These are phyloP conservation scores for Lycaena phlaeas DNA, from an alignment of 2,888 invertebrate genomes.

Conservation along the genomic window DNA sequence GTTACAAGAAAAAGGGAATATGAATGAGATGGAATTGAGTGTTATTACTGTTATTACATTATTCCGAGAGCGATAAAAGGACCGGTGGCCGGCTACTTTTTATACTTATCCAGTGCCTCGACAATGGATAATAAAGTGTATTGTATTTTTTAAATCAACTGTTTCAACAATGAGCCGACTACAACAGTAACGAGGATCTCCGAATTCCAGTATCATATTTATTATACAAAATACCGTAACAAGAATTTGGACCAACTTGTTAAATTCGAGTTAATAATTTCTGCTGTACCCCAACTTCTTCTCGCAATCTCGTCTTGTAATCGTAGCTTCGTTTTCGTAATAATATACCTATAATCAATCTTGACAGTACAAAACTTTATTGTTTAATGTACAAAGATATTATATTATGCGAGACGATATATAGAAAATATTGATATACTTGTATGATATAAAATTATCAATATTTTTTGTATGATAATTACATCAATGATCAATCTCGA, in stretches of 20 bases:
- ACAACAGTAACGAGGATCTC: constrained; percentile 2
- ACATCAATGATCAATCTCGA: too few relatives aligned
- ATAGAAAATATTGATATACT: too few relatives aligned
- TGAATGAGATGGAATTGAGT: constrained; percentile 61
- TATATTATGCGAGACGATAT: too few relatives aligned
- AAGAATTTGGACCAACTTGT: not conserved
- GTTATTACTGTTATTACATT: constrained; percentile 69
- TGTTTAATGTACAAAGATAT: too few relatives aligned
- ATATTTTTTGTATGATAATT: too few relatives aligned
- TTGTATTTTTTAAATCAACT: constrained; percentile 52
- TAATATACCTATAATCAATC: too few relatives aligned
- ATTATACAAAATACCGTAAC: not conserved
- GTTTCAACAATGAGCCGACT: constrained; percentile 27
- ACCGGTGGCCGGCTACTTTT: constrained; percentile 67
- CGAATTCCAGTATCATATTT: not conserved
- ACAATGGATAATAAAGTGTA: constrained; percentile 67
- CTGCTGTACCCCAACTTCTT: not conserved
- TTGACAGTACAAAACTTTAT: too few relatives aligned
- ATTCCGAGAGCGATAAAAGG: constrained; percentile 61
- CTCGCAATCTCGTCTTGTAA: too few relatives aligned
- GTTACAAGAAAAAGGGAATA: constrained; percentile 63
- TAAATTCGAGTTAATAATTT: not conserved
- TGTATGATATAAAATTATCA: too few relatives aligned
- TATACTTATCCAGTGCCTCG: constrained; percentile 47
- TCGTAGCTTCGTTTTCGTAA: too few relatives aligned